Evolutionary conservation across 2,888 invertebrate species (phyloP).

Genomic region (Bugula neritina): DNA sequence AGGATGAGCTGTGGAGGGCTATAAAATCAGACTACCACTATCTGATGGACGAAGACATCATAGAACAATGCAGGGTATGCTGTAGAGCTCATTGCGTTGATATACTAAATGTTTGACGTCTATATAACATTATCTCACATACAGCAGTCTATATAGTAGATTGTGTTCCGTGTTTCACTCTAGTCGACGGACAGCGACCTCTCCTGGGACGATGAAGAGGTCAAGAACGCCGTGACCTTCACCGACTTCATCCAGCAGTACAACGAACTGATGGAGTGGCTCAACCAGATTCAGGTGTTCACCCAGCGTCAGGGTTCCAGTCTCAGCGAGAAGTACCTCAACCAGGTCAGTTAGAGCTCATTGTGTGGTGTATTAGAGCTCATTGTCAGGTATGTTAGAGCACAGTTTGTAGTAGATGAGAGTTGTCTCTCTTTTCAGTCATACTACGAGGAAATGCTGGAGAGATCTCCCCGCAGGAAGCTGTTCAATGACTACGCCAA

Average conservation of each 20-base stretch:
- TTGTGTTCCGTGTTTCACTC: too few species aligned
- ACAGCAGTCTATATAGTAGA: too few species aligned
- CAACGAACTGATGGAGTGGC: slow-evolving; percentile 74
- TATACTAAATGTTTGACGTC: too few species aligned
- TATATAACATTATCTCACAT: too few species aligned
- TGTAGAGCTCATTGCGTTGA: too few species aligned
- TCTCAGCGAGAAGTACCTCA: slow-evolving; percentile 50
- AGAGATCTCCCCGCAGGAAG: slow-evolving; percentile 66
- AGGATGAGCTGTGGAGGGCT: slow-evolving; percentile 79
- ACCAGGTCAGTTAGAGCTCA: slow-evolving; percentile 39
- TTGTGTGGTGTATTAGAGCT: background rate
- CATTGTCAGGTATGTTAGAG: background rate
- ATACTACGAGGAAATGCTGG: slow-evolving; percentile 69
- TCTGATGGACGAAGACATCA: slow-evolving; percentile 88
- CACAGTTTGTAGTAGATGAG: background rate
- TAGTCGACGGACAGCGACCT: slow-evolving; percentile 59
- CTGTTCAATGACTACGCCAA: slow-evolving; percentile 74
- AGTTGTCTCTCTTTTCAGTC: slow-evolving; percentile 56
- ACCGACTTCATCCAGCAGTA: slow-evolving; percentile 72
- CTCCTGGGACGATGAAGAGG: slow-evolving; percentile 61
- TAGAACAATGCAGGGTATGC: slow-evolving; percentile 73
- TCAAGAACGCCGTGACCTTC: slow-evolving; percentile 63
- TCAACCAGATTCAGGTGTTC: slow-evolving; percentile 66
- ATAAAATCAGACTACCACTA: slow-evolving; percentile 86
- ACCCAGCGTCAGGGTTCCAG: slow-evolving; percentile 40